Conservation (phyloP, 1,140 invertebrate species). For the Camponotus pennsylvanicus region DNA sequence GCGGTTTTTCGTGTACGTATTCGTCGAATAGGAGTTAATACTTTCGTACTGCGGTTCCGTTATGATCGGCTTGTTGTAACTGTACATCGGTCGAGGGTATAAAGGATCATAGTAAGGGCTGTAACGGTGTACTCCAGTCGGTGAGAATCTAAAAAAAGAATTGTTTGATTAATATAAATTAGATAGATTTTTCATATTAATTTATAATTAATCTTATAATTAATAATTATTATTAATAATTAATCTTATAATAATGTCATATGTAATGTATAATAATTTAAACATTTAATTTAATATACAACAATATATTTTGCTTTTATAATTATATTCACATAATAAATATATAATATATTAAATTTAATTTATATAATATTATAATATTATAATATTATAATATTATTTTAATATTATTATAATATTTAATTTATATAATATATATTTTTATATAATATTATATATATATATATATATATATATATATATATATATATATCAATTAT, state of each 20-base stretch:
- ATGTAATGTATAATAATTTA: no score
- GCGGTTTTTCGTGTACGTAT: slow-evolving; percentile 70
- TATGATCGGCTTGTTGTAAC: slow-evolving; percentile 67
- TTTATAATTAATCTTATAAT: background rate
- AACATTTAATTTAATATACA: no score
- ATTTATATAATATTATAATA: no score
- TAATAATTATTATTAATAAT: no score
- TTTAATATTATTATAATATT: no score
- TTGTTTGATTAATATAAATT: background rate
- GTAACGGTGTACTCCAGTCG: slow-evolving; percentile 79
- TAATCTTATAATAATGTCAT: no score
- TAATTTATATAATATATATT: no score
- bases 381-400: no score
- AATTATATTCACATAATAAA: no score
- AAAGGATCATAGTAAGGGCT: slow-evolving; percentile 78
- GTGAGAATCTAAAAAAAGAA: slow-evolving; percentile 78
- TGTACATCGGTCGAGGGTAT: slow-evolving; percentile 70
- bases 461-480: background rate
- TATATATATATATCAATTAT: no score
- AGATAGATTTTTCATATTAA: background rate
- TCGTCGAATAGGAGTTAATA: slow-evolving; percentile 59
- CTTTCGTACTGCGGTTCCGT: slow-evolving; percentile 70
- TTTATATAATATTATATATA: no score
- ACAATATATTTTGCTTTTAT: no score
- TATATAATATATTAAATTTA: background rate